Evolutionary conservation across 2,113 vertebrate species (phyloP).

Genomic region (Entomyzon cyanotis): DNA sequence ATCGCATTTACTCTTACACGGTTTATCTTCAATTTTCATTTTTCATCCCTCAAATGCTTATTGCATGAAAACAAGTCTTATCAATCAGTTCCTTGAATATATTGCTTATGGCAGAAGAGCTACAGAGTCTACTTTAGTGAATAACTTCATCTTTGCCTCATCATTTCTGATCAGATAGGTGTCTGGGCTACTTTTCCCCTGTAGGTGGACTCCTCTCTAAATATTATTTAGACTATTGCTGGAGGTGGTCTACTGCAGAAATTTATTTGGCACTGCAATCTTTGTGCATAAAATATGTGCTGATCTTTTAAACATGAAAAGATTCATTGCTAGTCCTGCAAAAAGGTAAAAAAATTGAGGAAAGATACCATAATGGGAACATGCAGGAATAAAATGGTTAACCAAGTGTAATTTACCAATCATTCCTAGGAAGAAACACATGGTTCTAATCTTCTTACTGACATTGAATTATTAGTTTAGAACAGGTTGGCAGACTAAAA

Average conservation of each 20-base stretch:
- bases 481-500: slow-evolving; percentile 23
- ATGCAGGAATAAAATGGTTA: slow-evolving; percentile 14
- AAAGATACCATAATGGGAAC: background rate
- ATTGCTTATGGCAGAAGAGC: slow-evolving; percentile 36
- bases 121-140: background rate
- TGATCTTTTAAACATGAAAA: slow-evolving; percentile 35
- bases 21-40: background rate
- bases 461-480: slow-evolving; percentile 26
- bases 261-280: background rate
- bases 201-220: slow-evolving; percentile 33
- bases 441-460: slow-evolving; percentile 22
- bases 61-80: slow-evolving; percentile 37
- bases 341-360: background rate
- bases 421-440: background rate
- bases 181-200: background rate
- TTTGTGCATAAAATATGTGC: slow-evolving; percentile 30
- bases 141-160: slow-evolving; percentile 19
- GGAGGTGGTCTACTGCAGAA: slow-evolving; percentile 29
- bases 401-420: background rate
- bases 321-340: background rate
- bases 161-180: slow-evolving; percentile 6
- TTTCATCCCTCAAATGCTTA: background rate
- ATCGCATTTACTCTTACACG: background rate
- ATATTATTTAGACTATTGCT: slow-evolving; percentile 2
- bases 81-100: slow-evolving; percentile 35